Conservation (phyloP, 2,888 invertebrate species). For the Nephrotoma flavescens region DNA sequence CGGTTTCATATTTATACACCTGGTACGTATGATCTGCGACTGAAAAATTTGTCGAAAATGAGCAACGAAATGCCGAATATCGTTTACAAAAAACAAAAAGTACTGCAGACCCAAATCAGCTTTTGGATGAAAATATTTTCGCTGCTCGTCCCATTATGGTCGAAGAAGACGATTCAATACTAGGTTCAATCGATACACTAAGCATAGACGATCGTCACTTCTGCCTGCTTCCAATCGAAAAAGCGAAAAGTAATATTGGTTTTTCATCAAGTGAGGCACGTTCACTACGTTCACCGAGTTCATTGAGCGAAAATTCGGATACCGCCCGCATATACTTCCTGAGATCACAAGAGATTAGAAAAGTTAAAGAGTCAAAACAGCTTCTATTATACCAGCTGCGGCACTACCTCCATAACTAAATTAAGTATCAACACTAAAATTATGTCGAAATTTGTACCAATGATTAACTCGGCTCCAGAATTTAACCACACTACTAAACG, state of each 20-base stretch:
- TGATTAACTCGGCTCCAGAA: not conserved
- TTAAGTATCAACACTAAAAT: not conserved
- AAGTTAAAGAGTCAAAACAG: constrained; percentile 17
- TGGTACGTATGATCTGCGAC: not conserved
- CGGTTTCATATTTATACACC: too few relatives aligned
- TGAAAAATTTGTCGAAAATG: not conserved
- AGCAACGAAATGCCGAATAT: not conserved
- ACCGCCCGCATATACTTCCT: constrained; percentile 29
- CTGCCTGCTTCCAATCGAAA: constrained; percentile 11
- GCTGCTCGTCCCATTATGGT: constrained; percentile 13
- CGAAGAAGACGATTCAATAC: constrained; percentile 13
- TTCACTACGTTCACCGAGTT: constrained; percentile 9
- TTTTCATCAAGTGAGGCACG: constrained; percentile 8
- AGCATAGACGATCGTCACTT: constrained; percentile 12
- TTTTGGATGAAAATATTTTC: constrained; percentile 6
- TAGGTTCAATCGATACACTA: constrained; percentile 11
- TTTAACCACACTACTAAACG: not conserved
- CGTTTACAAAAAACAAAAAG: constrained; percentile 7
- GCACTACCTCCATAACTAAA: constrained; percentile 11
- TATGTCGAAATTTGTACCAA: not conserved
- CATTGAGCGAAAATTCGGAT: constrained; percentile 31
- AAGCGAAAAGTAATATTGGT: constrained; percentile 9
- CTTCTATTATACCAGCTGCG: constrained; percentile 16
- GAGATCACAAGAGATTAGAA: constrained; percentile 25
- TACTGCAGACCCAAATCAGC: constrained; percentile 5